These are phyloP conservation scores for Epizoanthus rinbou DNA, from an alignment of 92 coral and sea anemone species.

Conservation along the genomic window DNA sequence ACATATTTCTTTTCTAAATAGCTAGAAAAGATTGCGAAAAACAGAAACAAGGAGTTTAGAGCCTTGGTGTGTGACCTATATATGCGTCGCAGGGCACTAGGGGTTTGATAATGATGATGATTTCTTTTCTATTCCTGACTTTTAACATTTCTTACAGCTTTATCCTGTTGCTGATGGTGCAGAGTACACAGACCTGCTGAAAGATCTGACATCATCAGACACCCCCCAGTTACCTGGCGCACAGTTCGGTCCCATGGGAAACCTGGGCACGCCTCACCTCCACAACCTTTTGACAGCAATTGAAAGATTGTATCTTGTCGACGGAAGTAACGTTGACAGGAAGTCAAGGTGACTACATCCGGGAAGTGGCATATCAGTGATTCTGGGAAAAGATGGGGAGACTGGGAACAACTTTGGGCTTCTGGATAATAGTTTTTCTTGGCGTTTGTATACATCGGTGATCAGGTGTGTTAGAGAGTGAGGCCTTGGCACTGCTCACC, in stretches of 20 bases:
- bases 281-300: conserved; percentile 16
- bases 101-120: no score
- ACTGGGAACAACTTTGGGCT: background rate
- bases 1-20: background rate
- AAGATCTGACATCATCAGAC: conserved; percentile 14
- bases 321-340: background rate
- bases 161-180: conserved; percentile 40
- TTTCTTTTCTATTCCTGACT: background rate
- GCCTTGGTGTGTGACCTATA: no score
- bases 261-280: background rate
- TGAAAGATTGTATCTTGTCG: background rate
- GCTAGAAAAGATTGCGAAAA: no score
- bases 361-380: background rate
- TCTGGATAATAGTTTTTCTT: background rate
- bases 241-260: background rate
- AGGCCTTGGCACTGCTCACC: background rate
- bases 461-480: conserved; percentile 5
- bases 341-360: conserved; percentile 15
- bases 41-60: no score
- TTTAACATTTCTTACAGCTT: conserved; percentile 10
- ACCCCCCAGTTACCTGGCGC: background rate
- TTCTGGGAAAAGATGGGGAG: background rate
- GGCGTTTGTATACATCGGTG: background rate
- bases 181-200: background rate
- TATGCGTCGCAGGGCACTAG: no score